Base-by-base conservation (phyloP, 2,113 vertebrate genomes). In the Pluvianellus socialis region DNA sequence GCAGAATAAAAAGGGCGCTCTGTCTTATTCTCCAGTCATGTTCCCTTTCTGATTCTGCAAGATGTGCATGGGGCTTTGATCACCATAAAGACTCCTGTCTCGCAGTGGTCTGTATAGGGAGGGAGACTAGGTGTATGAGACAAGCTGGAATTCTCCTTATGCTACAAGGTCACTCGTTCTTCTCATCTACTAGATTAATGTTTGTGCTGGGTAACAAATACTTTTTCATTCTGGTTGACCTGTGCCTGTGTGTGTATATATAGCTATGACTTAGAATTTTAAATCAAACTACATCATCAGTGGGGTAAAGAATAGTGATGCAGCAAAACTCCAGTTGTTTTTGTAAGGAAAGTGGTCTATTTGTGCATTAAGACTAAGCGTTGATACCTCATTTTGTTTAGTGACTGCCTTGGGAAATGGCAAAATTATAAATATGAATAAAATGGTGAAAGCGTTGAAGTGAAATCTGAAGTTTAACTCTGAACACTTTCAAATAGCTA, bases 401-500 rank as follows among this genome's bases (percentile, higher is more conserved):
- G 22, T 76, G 45, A 38, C 32, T 74, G 26, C 15, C 5, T 71
- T 44, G 52, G 35, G 44, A 88, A 86, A 76, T 56, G 24, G 4
- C 47, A 35, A 75, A 85, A 67, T 9, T 75, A 12, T 33, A 59
- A 55, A 17, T 47, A 33, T 4, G 5, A 53, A 15, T 79, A 35
- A 90, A 91, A 40, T 21, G 49, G 3, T 40, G 20, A 62, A 72
- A 67, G 16, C 6, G 6, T 76, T 86, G 47, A 94, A 88, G 18
- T 33, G n/a, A 79, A 66, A 80, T 56, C 7, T 49, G 19, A 52
- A 40, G 8, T 47, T 77, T 67, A 62, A 33, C 23, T 55, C 75
- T 0, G 1, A 84, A 30, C 3, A 1, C 18, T 77, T 55, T 50
- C 44, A 16, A 66, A 15, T 20, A 58, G 30, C 13, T 61, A 1